A percentile compares a stretch with the other conserved stretches of the same genome.
phyloP scores from a whole-genome alignment of 2,797 vertebrate genomes.

The Brachyrhaphis roseni region DNA sequence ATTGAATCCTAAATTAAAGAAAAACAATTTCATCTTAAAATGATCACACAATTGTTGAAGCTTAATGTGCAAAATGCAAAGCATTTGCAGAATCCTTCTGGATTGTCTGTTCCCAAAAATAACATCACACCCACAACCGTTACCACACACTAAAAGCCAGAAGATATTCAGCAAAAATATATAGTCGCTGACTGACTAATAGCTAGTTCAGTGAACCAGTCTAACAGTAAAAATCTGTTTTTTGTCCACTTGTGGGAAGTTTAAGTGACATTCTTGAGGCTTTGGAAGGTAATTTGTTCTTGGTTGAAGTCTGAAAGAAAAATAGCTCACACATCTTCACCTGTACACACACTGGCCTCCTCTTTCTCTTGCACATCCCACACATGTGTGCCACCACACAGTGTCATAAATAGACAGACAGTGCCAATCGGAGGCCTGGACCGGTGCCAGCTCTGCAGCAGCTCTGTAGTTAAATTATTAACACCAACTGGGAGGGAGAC shows the following conservation, averaged over 20 bases:
- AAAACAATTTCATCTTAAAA: background rate
- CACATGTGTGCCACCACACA: conserved; percentile 74
- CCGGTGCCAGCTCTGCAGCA: conserved; percentile 85
- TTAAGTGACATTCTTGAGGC: conserved; percentile 56
- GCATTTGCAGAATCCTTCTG: conserved; percentile 16
- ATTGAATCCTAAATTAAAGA: background rate
- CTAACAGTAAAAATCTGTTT: conserved; percentile 21
- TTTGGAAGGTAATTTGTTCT: conserved; percentile 61
- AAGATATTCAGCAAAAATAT: conserved; percentile 22
- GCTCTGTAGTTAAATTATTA: conserved; percentile 87
- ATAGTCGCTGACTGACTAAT: background rate
- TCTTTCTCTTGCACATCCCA: conserved; percentile 71
- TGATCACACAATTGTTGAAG: background rate
- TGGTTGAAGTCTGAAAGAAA: conserved; percentile 57
- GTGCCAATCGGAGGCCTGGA: conserved; percentile 78
- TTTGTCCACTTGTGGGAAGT: conserved; percentile 38
- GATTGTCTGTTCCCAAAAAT: conserved; percentile 26
- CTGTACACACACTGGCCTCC: conserved; percentile 28
- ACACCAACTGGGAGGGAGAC: conserved; percentile 78
- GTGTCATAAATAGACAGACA: conserved; percentile 77
- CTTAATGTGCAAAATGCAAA: conserved; percentile 7
- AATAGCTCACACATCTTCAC: conserved; percentile 37
- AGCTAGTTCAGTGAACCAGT: conserved; percentile 22
- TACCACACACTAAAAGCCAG: conserved; percentile 38
- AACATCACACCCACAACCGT: conserved; percentile 34